These are phyloP conservation scores for Gallinago nigripennis DNA, from an alignment of 2,797 vertebrate genomes.

Conservation along the genomic window DNA sequence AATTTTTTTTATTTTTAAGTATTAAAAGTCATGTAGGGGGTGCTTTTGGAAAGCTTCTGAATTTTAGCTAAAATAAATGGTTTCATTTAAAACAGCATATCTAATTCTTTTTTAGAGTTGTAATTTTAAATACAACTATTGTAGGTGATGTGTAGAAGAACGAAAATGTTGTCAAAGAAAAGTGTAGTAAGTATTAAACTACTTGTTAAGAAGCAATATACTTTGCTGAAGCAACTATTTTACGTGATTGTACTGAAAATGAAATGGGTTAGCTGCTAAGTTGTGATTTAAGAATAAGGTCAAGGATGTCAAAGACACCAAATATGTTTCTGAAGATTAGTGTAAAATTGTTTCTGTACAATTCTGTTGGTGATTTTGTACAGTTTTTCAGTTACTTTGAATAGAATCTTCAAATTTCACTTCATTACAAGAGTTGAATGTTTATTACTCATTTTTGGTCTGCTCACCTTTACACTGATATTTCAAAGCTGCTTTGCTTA, in stretches of 20 bases:
- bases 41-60: not conserved
- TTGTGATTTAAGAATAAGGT: not conserved
- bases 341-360: not conserved
- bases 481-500: not conserved
- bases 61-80: not conserved
- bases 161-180: not conserved
- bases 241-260: not conserved
- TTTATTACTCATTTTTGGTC: not conserved
- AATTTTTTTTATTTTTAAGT: not conserved
- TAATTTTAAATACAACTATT: not conserved
- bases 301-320: not conserved
- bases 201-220: not conserved
- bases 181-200: not conserved
- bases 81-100: not conserved
- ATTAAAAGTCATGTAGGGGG: not conserved
- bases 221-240: not conserved
- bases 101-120: not conserved
- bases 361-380: not conserved
- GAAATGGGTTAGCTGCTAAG: not conserved
- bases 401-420: not conserved
- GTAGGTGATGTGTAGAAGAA: not conserved
- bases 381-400: not conserved
- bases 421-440: not conserved
- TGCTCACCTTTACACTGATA: not conserved
- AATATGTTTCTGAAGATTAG: not conserved